Evolutionary conservation across 2,888 invertebrate species (phyloP), one percentile per base, ranked within the genome.

Genomic region (Stenurella melanura): DNA sequence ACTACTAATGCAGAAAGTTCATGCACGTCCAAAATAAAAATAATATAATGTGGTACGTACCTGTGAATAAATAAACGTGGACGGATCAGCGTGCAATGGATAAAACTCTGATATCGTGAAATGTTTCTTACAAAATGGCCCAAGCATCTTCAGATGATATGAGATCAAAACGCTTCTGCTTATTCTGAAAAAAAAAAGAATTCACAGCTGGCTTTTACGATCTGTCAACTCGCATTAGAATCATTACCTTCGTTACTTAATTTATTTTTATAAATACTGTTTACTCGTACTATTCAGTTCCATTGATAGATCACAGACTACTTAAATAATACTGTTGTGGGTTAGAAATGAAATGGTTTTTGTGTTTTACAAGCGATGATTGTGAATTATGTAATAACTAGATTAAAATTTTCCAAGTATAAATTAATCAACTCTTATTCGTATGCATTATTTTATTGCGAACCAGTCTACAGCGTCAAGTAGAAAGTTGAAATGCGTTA

Each of bases 41-140:
- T 30, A 11, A 21, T 50, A 30, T 12, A 71, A n/a, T n/a, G 18
- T 12, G 12, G 10, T 57, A 72, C 87, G 83, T 80, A 89, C 89
- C 85, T 89, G 88, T 26, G 87, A 88, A 78, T 81, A 83, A 64
- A 86, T 81, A 78, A 89, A 89, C 42, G 83, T 80, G 57, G 77
- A 80, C 7, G 88, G 87, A 75, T 86, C 83, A 7, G 87, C 85
- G 77, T 88, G 87, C 19, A 73, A 68, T 58, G 87, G 81, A 56
- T 83, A 82, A 70, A 88, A 82, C 71, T 85, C 82, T 71, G 84
- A 78, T 38, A 83, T 61, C 18, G 84, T 79, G 74, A 88, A 86
- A 80, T 87, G 85, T 69, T 84, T 86, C 77, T 85, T 87, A 86
- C 87, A 88, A 78, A 82, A 79, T 63, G 78, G 66, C 11, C 78